Base-by-base conservation (phyloP, 2,888 invertebrate genomes). In the Cylloceria caligata region DNA sequence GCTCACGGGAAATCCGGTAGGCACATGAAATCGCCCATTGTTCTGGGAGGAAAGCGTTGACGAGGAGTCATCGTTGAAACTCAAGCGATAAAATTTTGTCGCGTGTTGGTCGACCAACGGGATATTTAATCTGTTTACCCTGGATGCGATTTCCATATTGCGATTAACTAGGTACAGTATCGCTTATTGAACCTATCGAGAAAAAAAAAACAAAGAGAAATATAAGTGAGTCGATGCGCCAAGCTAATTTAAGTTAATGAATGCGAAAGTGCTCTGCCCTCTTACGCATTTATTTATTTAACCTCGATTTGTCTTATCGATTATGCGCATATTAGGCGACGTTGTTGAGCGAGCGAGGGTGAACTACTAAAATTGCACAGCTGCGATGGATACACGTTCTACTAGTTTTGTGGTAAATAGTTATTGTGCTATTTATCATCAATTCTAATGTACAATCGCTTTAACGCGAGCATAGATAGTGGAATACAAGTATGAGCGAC, bases 1-100 rank as follows among this genome's bases (percentile, higher is more conserved):
- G 47, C 27, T 47, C 19, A 21, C 19, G 47, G 65, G 16, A 67
- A 24, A 67, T 67, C 65, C 65, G 65, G 30, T 47, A 16, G n/a
- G 16, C 30, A 21, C 16, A 16, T 2, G 34, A 30, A 36, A 19
- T 11, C 0, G 34, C 9, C 19, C 19, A 67, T 67, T 67, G 65
- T 67, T 67, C 60, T 60, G 16, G 34, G 16, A 30, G 16, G 34
- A 60, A n/a, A 55, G 60, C 34, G 3, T 19, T 7, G 2, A 19
- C 34, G 27, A 27, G 24, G 27, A 13, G 24, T 11, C 24, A 27
- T 64, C 1, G 64, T n/a, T n/a, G n/a, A 21, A 64, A 42, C 42
- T 64, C 24, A 30, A 65, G 16, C 24, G 27, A 24, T 27, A 9
- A 21, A 16, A 47, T 30, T 16, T 5, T n/a, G 30, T 34, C 30